Evolutionary conservation across 2,888 invertebrate genomes (phyloP), one percentile per base, ranked within the genome.

Genomic region (Rhagophthalmus giganteus): DNA sequence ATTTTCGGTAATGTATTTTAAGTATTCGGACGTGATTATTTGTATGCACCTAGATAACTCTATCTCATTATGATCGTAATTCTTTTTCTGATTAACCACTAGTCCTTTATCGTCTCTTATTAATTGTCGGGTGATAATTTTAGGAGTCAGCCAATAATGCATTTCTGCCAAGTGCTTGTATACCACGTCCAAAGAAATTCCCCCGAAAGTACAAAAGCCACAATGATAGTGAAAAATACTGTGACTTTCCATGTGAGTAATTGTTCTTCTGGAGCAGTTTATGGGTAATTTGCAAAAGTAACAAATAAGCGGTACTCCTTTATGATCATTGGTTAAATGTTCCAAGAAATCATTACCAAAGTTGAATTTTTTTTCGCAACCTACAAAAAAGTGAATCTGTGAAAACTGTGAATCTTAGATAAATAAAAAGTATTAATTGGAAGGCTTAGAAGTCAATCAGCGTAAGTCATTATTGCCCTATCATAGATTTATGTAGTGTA

Each of bases 181-280:
- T 50, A 82, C 69, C 2, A 75, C 74, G 1, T 67, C 65, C 1
- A 68, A 57, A 1, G 63, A 64, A 8, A 72, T 66, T 1, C 72
- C 64, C 1, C 78, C 79, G 57, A 66, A 69, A 0, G 66, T 32
- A 58, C 81, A 81, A 60, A 78, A 79, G 2, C 78, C 66, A 54
- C 81, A 81, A 52, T 80, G 78, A 48, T 73, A 79, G 12, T 71
- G 71, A 38, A 69, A 71, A 33, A 77, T 72, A 1, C 70, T 68
- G 42, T 80, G 79, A 2, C 52, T 77, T 78, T 10, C 66, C 24
- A 48, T 33, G 12, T 54, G 54, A n/a, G 4, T 2, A 5, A 34
- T 16, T 0, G 30, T 15, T 12, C 8, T 9, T 4, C 10, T 20
- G 26, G 20, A 31, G 20, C 7, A 34, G 2, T 8, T 8, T 13